Evolutionary conservation across 2,797 vertebrate species (phyloP).

Genomic region (Rhyacichthys aspro): DNA sequence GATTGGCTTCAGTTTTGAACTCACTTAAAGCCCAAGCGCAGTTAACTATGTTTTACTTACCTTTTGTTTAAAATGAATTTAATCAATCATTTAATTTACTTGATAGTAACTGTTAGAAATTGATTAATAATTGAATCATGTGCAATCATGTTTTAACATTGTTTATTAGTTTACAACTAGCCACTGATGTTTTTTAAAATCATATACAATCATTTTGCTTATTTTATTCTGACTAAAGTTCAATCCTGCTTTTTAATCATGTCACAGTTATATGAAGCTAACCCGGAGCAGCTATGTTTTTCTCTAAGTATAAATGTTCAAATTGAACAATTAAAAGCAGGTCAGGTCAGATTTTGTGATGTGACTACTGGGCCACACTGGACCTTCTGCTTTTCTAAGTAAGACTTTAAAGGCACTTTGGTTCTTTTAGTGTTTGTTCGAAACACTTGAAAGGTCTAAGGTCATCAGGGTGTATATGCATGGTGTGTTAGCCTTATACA

Average conservation of each 20-base stretch:
- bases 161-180: background rate
- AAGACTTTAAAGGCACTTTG: constrained; percentile 12
- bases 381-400: background rate
- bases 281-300: constrained; percentile 1
- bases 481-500: constrained; percentile 11
- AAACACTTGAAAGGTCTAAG: constrained; percentile 16
- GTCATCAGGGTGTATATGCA: constrained; percentile 17
- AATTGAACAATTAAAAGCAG: constrained; percentile 6
- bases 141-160: background rate
- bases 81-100: too few relatives aligned
- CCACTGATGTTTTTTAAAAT: background rate
- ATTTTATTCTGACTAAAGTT: background rate
- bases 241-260: background rate
- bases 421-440: constrained; percentile 21
- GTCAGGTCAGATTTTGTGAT: background rate
- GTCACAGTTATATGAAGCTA: background rate
- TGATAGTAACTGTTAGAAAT: too few relatives aligned
- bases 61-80: background rate
- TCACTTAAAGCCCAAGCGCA: background rate
- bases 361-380: background rate
- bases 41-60: background rate
- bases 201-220: background rate
- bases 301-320: constrained; percentile 4
- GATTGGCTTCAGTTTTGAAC: background rate
- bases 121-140: background rate